Evolutionary conservation across 2,797 vertebrate species (phyloP), one percentile per base, ranked within the genome.

Genomic region (Fundulus diaphanus): DNA sequence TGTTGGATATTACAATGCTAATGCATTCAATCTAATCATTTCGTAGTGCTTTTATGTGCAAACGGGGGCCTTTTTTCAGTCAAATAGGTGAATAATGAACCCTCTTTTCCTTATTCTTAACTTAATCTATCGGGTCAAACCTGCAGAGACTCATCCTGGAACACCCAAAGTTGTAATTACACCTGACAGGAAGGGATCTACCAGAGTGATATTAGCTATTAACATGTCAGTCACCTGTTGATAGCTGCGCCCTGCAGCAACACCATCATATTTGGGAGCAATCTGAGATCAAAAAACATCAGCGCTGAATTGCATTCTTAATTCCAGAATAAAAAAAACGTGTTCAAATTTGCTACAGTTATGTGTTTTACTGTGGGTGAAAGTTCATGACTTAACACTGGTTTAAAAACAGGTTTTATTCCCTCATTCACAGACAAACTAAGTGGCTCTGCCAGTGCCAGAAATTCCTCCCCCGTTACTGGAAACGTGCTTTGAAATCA

Each of bases 81-180:
- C 15, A 27, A 29, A 18, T 18, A 68, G 42, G 65, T 46, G 65
- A 46, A n/a, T 29, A 42, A 44, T 46, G 5, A 67, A 5, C 27
- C 27, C 33, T 2, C 31, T 48, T 49, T 68, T 37, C 16, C 33
- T 49, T 13, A 24, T 12, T 48, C 9, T 20, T 11, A 8, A 49
- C 9, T 5, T 63, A 37, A 37, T 24, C 61, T 37, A 8, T 63
- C n/a, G 31, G 27, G 66, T 48, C 16, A 48, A 3, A 69, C 68
- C 46, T 69, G 68, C 31, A 69, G 48, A 35, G 48, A 69, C 68
- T 49, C 68, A 69, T 69, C 68, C 68, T 33, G 29, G 46, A 69
- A 69, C 31, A 69, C 48, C 46, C 22, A 22, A 69, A 51, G 9
- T 5, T 22, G 40, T 29, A 48, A 68, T 46, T 31, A 31, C 20